Conservation (phyloP, 2,113 vertebrate species). For the Ciconia stormi region DNA sequence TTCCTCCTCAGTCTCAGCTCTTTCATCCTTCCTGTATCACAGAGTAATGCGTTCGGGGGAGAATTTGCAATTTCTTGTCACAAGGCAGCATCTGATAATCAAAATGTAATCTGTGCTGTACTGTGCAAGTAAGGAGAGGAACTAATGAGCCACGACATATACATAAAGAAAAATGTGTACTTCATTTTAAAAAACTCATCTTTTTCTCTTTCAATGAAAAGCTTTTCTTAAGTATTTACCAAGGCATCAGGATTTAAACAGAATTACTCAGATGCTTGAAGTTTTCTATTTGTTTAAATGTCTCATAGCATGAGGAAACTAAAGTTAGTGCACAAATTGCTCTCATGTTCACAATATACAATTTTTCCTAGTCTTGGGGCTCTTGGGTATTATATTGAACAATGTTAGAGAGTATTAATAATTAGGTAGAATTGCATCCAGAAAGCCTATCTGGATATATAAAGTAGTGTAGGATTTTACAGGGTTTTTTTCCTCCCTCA, state of each 20-base stretch:
- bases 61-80: neutral
- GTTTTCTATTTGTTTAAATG: neutral
- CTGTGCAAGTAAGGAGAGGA: neutral
- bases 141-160: neutral
- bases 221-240: neutral
- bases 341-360: neutral
- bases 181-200: neutral
- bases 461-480: neutral
- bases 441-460: neutral
- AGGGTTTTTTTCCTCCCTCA: neutral
- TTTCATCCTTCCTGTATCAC: neutral
- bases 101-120: neutral
- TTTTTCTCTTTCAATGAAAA: neutral
- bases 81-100: neutral
- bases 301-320: neutral
- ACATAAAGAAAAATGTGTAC: neutral
- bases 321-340: neutral
- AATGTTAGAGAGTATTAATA: neutral
- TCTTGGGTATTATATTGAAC: neutral
- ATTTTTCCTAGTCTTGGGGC: neutral
- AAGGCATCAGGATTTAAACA: neutral
- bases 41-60: neutral
- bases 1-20: neutral
- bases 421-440: neutral
- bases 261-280: neutral